Evolutionary conservation across 2,797 vertebrate species (phyloP).

Genomic region (Melanotaenia boesemani): DNA sequence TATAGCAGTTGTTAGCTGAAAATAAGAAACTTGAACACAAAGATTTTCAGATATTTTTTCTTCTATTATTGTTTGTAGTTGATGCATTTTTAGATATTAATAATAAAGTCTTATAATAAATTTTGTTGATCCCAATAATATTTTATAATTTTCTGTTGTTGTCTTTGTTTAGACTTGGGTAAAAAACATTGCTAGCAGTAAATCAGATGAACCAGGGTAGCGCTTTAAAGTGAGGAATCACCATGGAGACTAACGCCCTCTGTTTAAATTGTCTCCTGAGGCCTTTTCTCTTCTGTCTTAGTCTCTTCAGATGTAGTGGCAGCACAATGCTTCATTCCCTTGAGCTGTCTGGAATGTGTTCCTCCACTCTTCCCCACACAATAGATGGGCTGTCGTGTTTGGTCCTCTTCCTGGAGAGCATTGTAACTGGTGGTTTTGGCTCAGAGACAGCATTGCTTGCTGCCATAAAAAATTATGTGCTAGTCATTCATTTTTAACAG

Average conservation of each 20-base stretch:
- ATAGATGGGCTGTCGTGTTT: constrained; percentile 60
- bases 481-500: constrained; percentile 6
- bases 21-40: no score
- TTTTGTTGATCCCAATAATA: constrained; percentile 12
- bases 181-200: constrained; percentile 45
- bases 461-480: constrained; percentile 25
- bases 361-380: constrained; percentile 57
- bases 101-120: background rate
- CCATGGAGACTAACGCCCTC: constrained; percentile 73
- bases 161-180: constrained; percentile 37
- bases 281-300: constrained; percentile 64
- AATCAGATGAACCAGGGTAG: constrained; percentile 46
- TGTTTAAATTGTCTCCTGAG: constrained; percentile 59
- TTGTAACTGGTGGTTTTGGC: constrained; percentile 36
- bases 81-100: no score
- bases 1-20: no score
- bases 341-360: constrained; percentile 67
- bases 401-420: constrained; percentile 52
- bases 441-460: constrained; percentile 13
- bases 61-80: no score
- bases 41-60: no score
- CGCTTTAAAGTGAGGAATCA: constrained; percentile 60
- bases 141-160: constrained; percentile 14
- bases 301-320: constrained; percentile 58
- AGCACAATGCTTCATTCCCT: constrained; percentile 65